Conservation (phyloP, 2,797 vertebrate species). For the Smutsia gigantea region DNA sequence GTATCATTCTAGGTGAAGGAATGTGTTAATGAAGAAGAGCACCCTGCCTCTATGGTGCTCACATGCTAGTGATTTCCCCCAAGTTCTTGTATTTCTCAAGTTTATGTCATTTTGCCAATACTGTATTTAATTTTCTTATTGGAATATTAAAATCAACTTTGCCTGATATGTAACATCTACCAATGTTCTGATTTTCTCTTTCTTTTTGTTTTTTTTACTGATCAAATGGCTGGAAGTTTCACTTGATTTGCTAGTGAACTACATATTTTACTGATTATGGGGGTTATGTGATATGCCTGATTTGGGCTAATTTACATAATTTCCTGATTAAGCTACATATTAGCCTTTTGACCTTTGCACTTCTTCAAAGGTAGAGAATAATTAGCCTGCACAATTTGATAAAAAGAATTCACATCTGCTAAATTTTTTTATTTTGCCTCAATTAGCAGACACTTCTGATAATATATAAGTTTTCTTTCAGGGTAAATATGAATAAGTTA, state of each 20-base stretch:
- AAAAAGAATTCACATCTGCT: constrained; percentile 50
- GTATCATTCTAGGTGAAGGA: background rate
- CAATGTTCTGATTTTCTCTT: background rate
- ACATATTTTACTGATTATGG: constrained; percentile 63
- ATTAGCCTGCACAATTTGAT: constrained; percentile 65
- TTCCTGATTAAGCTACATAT: constrained; percentile 78
- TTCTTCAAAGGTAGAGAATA: constrained; percentile 67
- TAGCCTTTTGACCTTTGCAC: constrained; percentile 79
- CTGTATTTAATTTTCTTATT: background rate
- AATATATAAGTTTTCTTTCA: constrained; percentile 48
- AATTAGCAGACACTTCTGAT: constrained; percentile 43
- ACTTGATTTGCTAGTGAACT: constrained; percentile 52
- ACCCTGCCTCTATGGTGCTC: background rate
- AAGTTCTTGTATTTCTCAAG: background rate
- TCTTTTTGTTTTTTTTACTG: constrained; percentile 8
- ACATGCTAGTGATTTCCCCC: background rate
- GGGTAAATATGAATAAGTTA: constrained; percentile 35
- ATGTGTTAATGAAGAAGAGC: background rate
- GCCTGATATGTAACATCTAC: background rate
- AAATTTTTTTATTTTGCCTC: constrained; percentile 43
- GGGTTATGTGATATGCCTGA: constrained; percentile 59
- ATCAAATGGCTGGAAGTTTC: constrained; percentile 37
- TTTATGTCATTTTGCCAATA: background rate
- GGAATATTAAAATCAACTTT: constrained; percentile 26
- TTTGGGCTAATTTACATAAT: constrained; percentile 77